Conservation (phyloP, 2,888 invertebrate species). For the Cryptus armator region DNA sequence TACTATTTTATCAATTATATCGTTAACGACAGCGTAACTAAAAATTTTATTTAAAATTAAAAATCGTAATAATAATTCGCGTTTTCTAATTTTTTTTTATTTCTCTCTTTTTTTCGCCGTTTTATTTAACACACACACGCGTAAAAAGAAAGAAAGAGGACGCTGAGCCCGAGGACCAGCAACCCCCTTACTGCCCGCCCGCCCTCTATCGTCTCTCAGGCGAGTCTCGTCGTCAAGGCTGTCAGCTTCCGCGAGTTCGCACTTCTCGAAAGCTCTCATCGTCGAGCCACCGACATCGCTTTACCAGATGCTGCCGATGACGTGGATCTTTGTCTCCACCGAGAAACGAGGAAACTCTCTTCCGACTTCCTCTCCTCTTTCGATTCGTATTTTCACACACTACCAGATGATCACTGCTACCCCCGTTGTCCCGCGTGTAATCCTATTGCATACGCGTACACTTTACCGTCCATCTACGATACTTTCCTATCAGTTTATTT, state of each 20-base stretch:
- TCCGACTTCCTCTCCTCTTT: neutral
- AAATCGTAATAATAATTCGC: neutral
- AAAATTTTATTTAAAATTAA: too few relatives aligned
- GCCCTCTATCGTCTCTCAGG: slow-evolving; percentile 14
- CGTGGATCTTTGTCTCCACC: slow-evolving; percentile 82
- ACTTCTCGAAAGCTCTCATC: slow-evolving; percentile 69
- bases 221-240: slow-evolving; percentile 53
- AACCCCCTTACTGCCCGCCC: neutral
- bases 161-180: slow-evolving; percentile 54
- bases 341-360: slow-evolving; percentile 33
- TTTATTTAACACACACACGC: slow-evolving; percentile 26
- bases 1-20: too few relatives aligned
- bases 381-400: neutral
- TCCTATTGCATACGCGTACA: too few relatives aligned
- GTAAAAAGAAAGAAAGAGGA: slow-evolving; percentile 39
- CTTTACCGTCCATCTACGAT: too few relatives aligned
- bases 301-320: slow-evolving; percentile 80
- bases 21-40: too few relatives aligned
- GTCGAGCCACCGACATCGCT: slow-evolving; percentile 49
- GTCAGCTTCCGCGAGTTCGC: slow-evolving; percentile 74
- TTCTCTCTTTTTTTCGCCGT: slow-evolving; percentile 56
- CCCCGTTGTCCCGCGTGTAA: neutral
- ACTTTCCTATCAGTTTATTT: too few relatives aligned
- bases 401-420: neutral
- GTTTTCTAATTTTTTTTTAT: neutral